Evolutionary conservation across 2,888 invertebrate genomes (phyloP), one percentile per base, ranked within the genome.

Genomic region (Germaria angustata): DNA sequence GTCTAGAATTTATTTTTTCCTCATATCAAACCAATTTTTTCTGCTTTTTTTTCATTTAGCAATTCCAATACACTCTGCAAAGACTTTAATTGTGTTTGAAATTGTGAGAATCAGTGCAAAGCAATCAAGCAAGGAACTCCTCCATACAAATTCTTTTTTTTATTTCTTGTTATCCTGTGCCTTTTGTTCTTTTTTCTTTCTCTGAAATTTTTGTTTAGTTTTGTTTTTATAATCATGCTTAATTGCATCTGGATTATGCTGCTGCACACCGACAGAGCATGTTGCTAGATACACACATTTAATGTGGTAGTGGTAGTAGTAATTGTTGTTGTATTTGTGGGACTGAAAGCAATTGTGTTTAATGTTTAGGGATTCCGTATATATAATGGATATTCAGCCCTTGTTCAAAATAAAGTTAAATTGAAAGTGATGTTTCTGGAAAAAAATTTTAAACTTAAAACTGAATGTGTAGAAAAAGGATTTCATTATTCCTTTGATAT

Each of bases 61-160:
- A 65, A 63, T 57, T 80, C 66, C 72, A 66, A 75, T 75, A 75
- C 55, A 66, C 61, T 73, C 20, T 46, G 41, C 34, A 75, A 63
- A 69, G 75, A 69, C 68, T 75, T 75, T 69, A 80, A 75, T 80
- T 75, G 75, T 75, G 68, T 69, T 75, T 55, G 68, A 69, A 63
- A 65, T 69, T 75, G 61, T 57, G 55, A 69, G 68, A 80, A 73
- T 80, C 80, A 59, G 68, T 75, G 75, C 39, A 80, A 75, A 75
- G 75, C 80, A 80, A 80, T 80, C 80, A 80, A 75, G 69, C 75
- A 73, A 39, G 36, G 17, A 69, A 69, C 55, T 72, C 34, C 22
- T 39, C 13, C 49, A 41, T 59, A 49, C 49, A 41, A 68, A 44
- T 66, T n/a, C 36, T 55, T 55, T 41, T 77, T 77, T 49, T 46